Base-by-base conservation (phyloP, 1,140 invertebrate genomes). In the Aphelinus atriplicis region DNA sequence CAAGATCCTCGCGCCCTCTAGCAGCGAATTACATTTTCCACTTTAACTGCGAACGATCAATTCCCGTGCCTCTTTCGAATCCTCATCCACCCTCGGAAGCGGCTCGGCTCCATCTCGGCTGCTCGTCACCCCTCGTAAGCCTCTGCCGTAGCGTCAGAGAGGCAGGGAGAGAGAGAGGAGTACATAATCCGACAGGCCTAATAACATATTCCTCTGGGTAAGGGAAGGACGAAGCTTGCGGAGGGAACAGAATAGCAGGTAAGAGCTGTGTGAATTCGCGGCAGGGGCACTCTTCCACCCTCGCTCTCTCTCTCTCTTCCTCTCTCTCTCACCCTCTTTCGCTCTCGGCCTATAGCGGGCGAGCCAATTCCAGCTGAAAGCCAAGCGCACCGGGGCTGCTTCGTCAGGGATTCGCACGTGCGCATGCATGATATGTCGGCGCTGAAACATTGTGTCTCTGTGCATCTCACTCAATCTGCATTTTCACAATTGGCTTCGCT, bases 201-300 rank as follows among this genome's bases (percentile, higher is more conserved):
- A 85, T 85, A 84, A 83, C 81, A 83, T 85, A 84, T 84, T 84
- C 83, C 83, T 83, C 81, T 64, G 61, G 81, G 82, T 81, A 82
- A 76, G 76, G 75, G 71, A 75, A 71, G 79, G 69, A 78, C 74
- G 63, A 73, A 72, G 70, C 79, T 68, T 72, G 71, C 72, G 57
- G 71, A 77, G 69, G 60, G 66, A 55, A 60, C 65, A 45, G 69
- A 56, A 53, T 26, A 9, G 57, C 47, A 53, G 62, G 53, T 61
- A 55, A 64, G 50, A 64, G 63, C 60, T 60, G 57, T 45, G 7
- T 6, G 57, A 70, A 70, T 61, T 4, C 26, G 58, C 57, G 57
- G 26, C 26, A 78, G 77, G 9, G 9, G 53, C 47, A 26, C 50
- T 51, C 43, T 71, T 56, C 51, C 10, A 42, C 51, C 5, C 51